Conservation (phyloP, 2,888 invertebrate species). For the Orgyia antiqua region DNA sequence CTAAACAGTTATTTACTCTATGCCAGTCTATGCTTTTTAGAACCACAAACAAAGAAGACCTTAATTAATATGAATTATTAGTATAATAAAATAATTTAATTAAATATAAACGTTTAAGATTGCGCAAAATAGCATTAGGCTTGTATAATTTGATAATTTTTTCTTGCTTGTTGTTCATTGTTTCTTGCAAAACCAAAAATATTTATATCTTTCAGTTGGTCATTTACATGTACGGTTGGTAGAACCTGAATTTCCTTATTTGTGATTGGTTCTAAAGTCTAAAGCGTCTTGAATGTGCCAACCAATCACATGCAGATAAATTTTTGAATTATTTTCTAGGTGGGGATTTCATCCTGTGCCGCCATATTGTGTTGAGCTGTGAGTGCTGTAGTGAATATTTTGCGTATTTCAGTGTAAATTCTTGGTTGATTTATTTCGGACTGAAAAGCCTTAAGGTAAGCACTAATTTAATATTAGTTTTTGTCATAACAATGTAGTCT, state of each 20-base stretch:
- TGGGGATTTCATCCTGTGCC: slow-evolving; percentile 68
- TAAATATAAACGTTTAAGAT: too few relatives aligned
- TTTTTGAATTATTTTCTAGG: slow-evolving; percentile 69
- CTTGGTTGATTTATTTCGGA: slow-evolving; percentile 57
- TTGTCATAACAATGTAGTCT: slow-evolving; percentile 44
- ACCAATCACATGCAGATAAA: slow-evolving; percentile 59
- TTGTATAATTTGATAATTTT: too few relatives aligned
- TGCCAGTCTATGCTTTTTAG: too few relatives aligned
- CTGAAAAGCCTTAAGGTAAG: slow-evolving; percentile 65
- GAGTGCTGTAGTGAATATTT: slow-evolving; percentile 69
- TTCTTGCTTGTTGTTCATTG: too few relatives aligned
- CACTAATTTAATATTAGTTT: slow-evolving; percentile 50
- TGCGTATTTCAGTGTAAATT: slow-evolving; percentile 61
- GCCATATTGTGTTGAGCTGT: slow-evolving; percentile 76
- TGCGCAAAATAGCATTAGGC: too few relatives aligned
- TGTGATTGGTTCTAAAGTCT: slow-evolving; percentile 29
- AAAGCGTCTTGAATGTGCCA: slow-evolving; percentile 56
- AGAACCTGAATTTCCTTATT: not conserved
- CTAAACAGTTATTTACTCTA: too few relatives aligned
- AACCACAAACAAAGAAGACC: too few relatives aligned
- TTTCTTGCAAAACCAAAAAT: too few relatives aligned
- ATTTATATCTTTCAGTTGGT: too few relatives aligned
- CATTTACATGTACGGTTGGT: too few relatives aligned
- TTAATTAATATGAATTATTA: too few relatives aligned
- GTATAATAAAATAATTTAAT: too few relatives aligned